These are phyloP conservation scores for Eupithecia abbreviata DNA, from an alignment of 2,888 invertebrate species.

Conservation along the genomic window DNA sequence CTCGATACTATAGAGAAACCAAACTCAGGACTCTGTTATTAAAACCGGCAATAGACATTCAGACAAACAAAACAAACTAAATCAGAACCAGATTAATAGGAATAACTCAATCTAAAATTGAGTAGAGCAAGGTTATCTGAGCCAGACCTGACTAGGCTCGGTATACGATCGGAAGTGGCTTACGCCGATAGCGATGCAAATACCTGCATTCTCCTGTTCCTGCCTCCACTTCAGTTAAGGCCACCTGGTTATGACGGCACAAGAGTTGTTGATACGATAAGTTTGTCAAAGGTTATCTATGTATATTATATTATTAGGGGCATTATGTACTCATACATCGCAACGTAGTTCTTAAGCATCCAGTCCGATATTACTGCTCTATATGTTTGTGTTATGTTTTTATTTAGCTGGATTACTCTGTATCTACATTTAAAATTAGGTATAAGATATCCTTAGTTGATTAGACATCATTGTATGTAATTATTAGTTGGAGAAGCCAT, in stretches of 20 bases:
- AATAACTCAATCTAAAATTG: background rate
- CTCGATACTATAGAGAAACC: background rate
- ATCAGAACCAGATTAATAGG: background rate
- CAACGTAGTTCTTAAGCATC: too few relatives aligned
- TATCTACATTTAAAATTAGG: too few relatives aligned
- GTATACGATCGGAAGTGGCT: constrained; percentile 17
- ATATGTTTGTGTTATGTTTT: too few relatives aligned
- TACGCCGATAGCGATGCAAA: constrained; percentile 39
- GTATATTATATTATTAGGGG: too few relatives aligned
- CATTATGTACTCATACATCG: too few relatives aligned
- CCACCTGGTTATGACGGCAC: constrained; percentile 37
- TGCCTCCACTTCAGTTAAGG: constrained; percentile 40
- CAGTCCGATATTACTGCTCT: too few relatives aligned
- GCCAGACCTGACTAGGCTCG: background rate
- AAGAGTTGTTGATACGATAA: background rate
- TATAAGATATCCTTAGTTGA: too few relatives aligned
- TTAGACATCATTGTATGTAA: too few relatives aligned
- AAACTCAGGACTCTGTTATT: background rate
- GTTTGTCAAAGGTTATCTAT: background rate
- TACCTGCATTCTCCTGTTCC: constrained; percentile 41
- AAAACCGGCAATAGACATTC: background rate
- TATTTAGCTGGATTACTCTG: too few relatives aligned
- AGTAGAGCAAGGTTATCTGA: constrained; percentile 8
- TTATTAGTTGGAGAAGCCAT: too few relatives aligned
- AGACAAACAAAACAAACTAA: background rate